Evolutionary conservation across 2,113 vertebrate species (phyloP).

Genomic region (Tapirus terrestris): DNA sequence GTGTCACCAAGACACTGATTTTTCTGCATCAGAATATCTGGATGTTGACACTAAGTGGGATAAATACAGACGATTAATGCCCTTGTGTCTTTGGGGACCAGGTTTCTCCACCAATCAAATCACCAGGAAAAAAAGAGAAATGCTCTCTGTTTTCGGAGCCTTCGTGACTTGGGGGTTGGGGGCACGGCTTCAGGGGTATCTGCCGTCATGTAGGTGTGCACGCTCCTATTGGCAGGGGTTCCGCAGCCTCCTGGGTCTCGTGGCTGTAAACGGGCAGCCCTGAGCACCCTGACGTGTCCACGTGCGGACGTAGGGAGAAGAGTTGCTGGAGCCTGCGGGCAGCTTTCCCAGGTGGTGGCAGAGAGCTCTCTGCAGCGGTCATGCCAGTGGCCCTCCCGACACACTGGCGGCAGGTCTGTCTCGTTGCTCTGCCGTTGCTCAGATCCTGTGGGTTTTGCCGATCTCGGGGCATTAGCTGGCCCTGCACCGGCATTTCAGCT

Average conservation of each 20-base stretch:
- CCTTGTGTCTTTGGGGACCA: accelerated
- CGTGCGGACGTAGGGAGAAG: background rate
- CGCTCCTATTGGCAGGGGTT: accelerated
- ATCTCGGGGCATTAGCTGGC: accelerated
- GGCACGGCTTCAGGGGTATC: accelerated
- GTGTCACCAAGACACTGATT: accelerated
- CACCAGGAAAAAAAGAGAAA: too few species aligned
- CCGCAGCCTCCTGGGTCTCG: accelerated
- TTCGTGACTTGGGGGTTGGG: background rate
- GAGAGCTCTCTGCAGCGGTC: background rate
- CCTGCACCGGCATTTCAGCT: accelerated
- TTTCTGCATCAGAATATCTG: background rate
- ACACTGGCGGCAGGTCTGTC: background rate
- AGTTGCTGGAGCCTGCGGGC: background rate
- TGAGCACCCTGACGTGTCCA: accelerated
- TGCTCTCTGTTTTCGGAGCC: background rate
- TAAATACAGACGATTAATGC: accelerated
- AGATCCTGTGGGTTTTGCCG: accelerated
- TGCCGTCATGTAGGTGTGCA: accelerated
- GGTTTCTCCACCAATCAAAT: background rate
- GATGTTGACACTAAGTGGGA: background rate
- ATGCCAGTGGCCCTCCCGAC: accelerated
- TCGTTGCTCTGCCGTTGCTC: too few species aligned
- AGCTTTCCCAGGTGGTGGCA: background rate
- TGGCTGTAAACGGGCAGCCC: background rate